Evolutionary conservation across 1,140 invertebrate species (phyloP), one percentile per base, ranked within the genome.

Genomic region (Manduca sexta): DNA sequence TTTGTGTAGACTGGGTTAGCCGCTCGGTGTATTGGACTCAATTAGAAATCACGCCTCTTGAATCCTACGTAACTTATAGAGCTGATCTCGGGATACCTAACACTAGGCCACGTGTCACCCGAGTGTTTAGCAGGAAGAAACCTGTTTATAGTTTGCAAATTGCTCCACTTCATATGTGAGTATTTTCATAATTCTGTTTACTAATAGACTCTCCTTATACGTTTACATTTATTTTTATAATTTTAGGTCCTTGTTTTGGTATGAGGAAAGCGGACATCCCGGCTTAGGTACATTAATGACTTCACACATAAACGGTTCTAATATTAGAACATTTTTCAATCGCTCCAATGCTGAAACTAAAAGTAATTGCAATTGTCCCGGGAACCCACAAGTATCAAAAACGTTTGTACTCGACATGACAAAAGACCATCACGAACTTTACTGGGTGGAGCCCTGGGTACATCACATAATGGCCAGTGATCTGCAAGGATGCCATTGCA

Each of bases 1-100:
- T 97, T 5, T 91, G 92, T 5, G 86, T 95, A 0, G 95, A 98
- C 76, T 98, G 96, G 96, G 89, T 97, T 7, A 90, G 92, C 33
- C 88, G 94, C 39, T 91, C 91, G 37, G 76, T 97, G 0, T 97
- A 96, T 67, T 94, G 93, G 92, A 87, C 91, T 0, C 93, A 95
- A 75, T 69, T 82, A 2, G 87, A 88, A 56, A 78, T 69, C 8
- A 57, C 88, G 7, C 70, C 77, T 0, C 60, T 63, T 34, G 84
- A 68, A 53, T 80, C 73, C 11, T 73, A 84, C 45, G 78, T 83
- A 0, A 80, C 92, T 15, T 91, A 90, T 62, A 77, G 87, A 29
- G 70, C 91, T 13, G 88, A 91, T 59, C 65, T 93, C 11, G 91
- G 89, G 44, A 71, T 86, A n/a, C 84, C 78, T 42, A 85, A 87